Base-by-base conservation (phyloP, 2,888 invertebrate genomes). In the Synanthedon tipuliformis region DNA sequence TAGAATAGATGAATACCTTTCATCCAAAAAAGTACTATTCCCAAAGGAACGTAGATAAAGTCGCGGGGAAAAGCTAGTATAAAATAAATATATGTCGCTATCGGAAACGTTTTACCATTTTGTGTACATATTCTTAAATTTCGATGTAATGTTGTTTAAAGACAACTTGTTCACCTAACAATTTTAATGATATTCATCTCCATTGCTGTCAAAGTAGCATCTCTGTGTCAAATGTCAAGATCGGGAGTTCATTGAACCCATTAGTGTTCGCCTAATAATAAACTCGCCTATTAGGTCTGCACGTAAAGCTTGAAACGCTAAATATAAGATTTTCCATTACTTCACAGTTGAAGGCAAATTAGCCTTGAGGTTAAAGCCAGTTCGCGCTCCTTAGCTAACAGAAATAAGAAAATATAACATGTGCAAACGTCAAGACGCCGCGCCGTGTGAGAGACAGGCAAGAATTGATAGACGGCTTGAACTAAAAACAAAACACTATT, bases 281-380 rank as follows among this genome's bases (percentile, higher is more conserved):
- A 64, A 62, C 59, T 56, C 61, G 58, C 61, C 60, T 61, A 67
- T 61, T 66, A 69, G 62, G 58, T 61, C 61, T 58, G 60, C 63
- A 65, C 59, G 63, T 66, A 60, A 63, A 65, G 67, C 62, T 61
- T 69, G 68, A 34, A 63, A 60, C 61, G 60, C 66, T 64, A 63
- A 58, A 60, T 57, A 56, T 60, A 65, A 69, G 66, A 72, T 70
- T 75, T 77, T 73, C 73, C 74, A 71, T 71, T 69, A 65, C 60
- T 53, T 57, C 53, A 40, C 59, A 61, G 63, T 66, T 64, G 61
- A 63, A 68, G 68, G 68, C 63, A 69, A 71, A 77, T 76, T 73
- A 73, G 63, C 65, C 52, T 53, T 59, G 16, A 49, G 23, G 49
- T 49, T 16, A 49, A 15, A 49, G 23, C 16, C 12, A 49, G 16